Percentiles rank a stretch among this genome's conserved stretches.
These are phyloP conservation scores for Malthinus seriepunctatus DNA, from an alignment of 2,888 invertebrate genomes.

Conservation along the genomic window DNA sequence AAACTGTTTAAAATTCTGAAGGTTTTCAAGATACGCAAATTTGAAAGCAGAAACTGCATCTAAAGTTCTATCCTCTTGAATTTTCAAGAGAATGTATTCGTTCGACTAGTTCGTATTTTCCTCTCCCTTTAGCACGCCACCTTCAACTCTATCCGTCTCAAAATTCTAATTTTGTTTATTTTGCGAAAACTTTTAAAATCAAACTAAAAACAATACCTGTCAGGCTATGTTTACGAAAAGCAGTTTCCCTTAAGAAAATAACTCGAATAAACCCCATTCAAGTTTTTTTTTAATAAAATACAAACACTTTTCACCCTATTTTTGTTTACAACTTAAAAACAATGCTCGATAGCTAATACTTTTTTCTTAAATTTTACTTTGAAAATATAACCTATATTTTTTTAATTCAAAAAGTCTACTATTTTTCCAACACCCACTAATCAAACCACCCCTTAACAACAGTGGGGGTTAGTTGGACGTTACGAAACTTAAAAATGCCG, in stretches of 20 bases:
- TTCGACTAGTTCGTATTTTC: conserved; percentile 27
- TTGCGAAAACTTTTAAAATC: conserved; percentile 52
- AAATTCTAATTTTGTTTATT: conserved; percentile 46
- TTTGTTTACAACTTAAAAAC: background rate
- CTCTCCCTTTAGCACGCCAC: conserved; percentile 28
- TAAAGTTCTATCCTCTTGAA: conserved; percentile 45
- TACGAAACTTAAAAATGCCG: conserved; percentile 77
- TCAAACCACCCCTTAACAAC: conserved; percentile 27
- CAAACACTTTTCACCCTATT: too few species aligned
- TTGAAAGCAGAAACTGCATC: conserved; percentile 5
- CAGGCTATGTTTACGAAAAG: conserved; percentile 31
- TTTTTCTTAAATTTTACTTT: background rate
- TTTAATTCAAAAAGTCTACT: conserved; percentile 26
- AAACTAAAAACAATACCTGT: conserved; percentile 48
- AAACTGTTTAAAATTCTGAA: conserved; percentile 7
- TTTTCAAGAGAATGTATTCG: conserved; percentile 46
- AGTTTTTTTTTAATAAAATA: too few species aligned
- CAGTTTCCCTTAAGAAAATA: conserved; percentile 7
- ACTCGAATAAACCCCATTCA: background rate
- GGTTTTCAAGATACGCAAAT: conserved; percentile 7
- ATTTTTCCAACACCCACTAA: conserved; percentile 26
- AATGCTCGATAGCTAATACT: background rate
- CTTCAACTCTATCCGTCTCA: conserved; percentile 27
- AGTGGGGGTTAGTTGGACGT: conserved; percentile 36
- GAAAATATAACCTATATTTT: conserved; percentile 41